Conservation (phyloP, 2,797 vertebrate species). For the Alca torda region DNA sequence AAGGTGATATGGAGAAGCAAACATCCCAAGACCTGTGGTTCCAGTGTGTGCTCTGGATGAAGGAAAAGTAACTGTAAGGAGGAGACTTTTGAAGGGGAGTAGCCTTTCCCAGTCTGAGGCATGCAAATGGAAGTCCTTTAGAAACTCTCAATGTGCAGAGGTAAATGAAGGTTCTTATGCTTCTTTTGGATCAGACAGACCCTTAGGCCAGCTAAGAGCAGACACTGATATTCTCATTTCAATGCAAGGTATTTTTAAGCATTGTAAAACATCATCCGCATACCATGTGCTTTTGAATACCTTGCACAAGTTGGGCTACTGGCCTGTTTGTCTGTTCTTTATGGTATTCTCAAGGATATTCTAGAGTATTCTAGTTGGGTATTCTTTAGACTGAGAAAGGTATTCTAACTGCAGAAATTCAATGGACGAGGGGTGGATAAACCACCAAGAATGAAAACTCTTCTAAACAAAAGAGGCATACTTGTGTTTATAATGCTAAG, state of each 20-base stretch:
- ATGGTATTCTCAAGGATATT: background rate
- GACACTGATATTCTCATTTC: background rate
- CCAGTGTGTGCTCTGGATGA: background rate
- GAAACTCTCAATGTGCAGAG: background rate
- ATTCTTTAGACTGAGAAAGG: background rate
- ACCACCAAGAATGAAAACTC: background rate
- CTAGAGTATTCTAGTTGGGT: background rate
- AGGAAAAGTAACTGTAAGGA: background rate
- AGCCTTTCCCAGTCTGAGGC: background rate
- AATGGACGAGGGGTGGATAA: background rate
- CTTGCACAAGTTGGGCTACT: background rate
- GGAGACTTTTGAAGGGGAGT: background rate
- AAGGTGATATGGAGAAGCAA: background rate
- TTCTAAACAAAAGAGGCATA: background rate
- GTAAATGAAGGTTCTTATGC: background rate
- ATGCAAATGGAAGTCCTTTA: background rate
- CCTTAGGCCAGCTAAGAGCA: rapidly evolving
- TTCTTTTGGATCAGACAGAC: background rate
- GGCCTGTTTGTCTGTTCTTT: background rate
- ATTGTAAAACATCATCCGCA: background rate
- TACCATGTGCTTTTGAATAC: background rate
- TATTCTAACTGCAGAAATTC: background rate
- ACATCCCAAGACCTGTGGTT: background rate
- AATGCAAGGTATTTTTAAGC: background rate
- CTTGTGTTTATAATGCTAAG: background rate